Base-by-base conservation (phyloP, 2,797 vertebrate genomes). In the Varecia variegata region DNA sequence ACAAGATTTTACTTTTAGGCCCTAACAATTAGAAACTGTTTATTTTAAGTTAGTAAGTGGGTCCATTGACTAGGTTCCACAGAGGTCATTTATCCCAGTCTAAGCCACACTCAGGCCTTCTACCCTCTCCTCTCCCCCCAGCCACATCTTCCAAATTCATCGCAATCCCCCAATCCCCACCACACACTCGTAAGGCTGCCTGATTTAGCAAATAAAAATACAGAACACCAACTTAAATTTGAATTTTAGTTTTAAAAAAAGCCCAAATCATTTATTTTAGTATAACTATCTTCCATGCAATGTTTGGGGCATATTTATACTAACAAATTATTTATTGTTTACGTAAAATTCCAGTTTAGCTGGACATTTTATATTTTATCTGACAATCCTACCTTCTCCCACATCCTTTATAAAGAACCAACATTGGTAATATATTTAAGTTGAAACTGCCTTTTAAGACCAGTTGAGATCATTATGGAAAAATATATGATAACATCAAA, bases 21-120 rank as follows among this genome's bases (percentile, higher is more conserved):
- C 79, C 88, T 92, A 96, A 97, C 71, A 97, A 97, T 96, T 97
- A 97, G 90, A 97, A 95, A 98, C 43, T 96, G 60, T 97, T 97
- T 96, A 87, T 89, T 95, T 96, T 95, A 97, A 56, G 96, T 96
- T 58, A 90, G 18, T 76, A 65, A 96, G 62, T 58, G 92, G 54
- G 81, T 92, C 79, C 87, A 97, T 81, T 93, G 88, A 94, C 93
- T 93, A 79, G 45, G 1, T 54, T 88, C 80, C 93, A 93, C 84
- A 88, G 95, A 97, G 47, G 17, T 71, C 93, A 95, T 96, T 93
- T 92, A 97, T 88, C 40, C 77, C 80, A 52, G 14, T 38, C 71
- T 73, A 38, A 0, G 18, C 88, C 45, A 94, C 47, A 90, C 52
- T 43, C 45, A 25, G 25, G 6, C 2, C 12, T 67, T n/a, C 17